A percentile compares a stretch with the other conserved stretches of the same genome.
phyloP scores from a whole-genome alignment of 2,113 vertebrate species.

The Phoenicopterus ruber region DNA sequence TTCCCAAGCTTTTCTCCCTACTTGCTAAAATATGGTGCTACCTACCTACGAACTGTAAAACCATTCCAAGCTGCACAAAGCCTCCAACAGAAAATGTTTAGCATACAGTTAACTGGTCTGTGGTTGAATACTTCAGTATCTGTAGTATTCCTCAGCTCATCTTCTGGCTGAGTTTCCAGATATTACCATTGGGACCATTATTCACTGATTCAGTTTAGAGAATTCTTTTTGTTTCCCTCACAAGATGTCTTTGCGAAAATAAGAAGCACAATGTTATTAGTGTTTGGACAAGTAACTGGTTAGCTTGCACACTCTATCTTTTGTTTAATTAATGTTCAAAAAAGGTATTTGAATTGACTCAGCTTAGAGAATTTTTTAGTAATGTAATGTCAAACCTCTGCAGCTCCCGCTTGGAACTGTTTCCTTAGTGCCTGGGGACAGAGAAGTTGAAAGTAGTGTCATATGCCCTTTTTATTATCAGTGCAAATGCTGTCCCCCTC shows the following conservation, averaged over 20 bases:
- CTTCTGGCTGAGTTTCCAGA: background rate
- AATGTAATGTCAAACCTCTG: background rate
- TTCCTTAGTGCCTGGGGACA: background rate
- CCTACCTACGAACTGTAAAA: background rate
- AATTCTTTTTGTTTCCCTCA: background rate
- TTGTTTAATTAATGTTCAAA: background rate
- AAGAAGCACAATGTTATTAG: background rate
- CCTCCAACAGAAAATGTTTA: background rate
- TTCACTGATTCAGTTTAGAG: background rate
- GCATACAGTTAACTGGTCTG: background rate
- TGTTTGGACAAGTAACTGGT: background rate
- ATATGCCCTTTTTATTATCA: background rate
- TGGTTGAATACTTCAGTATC: background rate
- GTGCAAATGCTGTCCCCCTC: constrained; percentile 4
- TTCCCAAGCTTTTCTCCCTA: background rate
- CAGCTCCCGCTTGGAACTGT: background rate
- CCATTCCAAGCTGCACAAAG: background rate
- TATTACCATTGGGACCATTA: background rate
- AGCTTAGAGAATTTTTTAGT: background rate
- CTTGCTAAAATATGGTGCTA: background rate
- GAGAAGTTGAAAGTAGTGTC: background rate
- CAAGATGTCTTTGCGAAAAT: constrained; percentile 10
- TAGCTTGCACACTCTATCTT: background rate
- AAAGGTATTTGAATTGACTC: background rate
- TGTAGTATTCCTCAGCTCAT: background rate